Evolutionary conservation across 2,797 vertebrate species (phyloP), one percentile per base, ranked within the genome.

Genomic region (Cossypha heuglini): DNA sequence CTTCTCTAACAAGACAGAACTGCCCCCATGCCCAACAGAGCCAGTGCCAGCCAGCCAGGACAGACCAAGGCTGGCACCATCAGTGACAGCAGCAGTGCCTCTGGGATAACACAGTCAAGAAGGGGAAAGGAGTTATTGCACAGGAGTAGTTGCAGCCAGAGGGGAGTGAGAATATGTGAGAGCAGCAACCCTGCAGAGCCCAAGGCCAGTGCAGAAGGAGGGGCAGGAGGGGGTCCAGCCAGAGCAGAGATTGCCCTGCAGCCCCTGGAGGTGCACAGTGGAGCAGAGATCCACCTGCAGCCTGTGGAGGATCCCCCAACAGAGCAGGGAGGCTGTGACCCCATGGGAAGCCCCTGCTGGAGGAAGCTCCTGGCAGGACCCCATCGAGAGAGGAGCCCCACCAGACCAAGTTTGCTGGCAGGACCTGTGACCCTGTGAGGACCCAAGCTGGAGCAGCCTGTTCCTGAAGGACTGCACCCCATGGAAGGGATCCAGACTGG

Each of bases 1-100:
- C 11, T 84, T 72, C 51, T 28, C 7, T 14, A 28, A 52, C 7
- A 35, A 52, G 40, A 57, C 5, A 83, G 9, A 71, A 24, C 6
- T 46, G 40, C 18, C 38, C 5, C 15, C 8, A 8, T n/a, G 16
- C n/a, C 51, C 0, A 0, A 40, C 13, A 58, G 51, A 51, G 45
- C 25, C 79, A 64, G 33, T 22, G 38, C 29, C 64, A 62, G 69
- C 29, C 64, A 62, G 69, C 24, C 37, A 71, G 52, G 43, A 45
- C 38, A 51, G 64, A 83, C 8, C 64, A 46, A 35, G 38, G 51
- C 87, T 45, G 33, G 64, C 33, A 55, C 58, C 38, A 31, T 5
- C 64, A 19, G 8, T 5, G 21, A 40, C 38, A 43, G 37, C 1
- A 14, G 20, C 31, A 63, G 21, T 15, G 45, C 33, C 58, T 35